phyloP scores from a whole-genome alignment of 2,113 vertebrate genomes.

The Empidonax traillii region DNA sequence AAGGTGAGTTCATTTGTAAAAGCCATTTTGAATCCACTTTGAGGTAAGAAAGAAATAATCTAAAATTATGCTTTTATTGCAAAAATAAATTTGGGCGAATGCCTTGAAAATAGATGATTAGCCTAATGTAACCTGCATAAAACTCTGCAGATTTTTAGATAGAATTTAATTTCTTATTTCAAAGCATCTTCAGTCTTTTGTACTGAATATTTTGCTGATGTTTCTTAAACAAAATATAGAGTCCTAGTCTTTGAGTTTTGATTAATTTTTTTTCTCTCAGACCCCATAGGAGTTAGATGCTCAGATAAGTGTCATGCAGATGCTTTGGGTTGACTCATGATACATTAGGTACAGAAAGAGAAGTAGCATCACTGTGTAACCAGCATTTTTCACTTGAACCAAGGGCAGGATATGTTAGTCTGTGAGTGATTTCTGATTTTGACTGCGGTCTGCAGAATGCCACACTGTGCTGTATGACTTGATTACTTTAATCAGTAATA shows the following conservation, averaged over 20 bases:
- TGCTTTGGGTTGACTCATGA: background rate
- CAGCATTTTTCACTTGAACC: background rate
- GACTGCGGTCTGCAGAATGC: accelerated
- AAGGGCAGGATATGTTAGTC: background rate
- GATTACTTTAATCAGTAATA: background rate
- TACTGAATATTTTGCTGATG: background rate
- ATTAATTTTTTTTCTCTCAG: background rate
- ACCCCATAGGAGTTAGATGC: background rate
- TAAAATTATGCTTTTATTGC: background rate
- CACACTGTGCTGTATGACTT: background rate
- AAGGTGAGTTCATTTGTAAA: constrained; percentile 35
- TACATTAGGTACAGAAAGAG: background rate
- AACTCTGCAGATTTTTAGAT: background rate
- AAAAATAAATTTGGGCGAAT: background rate
- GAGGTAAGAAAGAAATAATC: background rate
- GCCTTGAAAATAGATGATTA: background rate
- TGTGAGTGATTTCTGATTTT: background rate
- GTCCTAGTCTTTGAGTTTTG: background rate
- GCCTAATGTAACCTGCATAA: background rate
- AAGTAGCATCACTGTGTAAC: background rate
- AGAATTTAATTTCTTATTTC: background rate
- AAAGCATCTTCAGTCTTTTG: background rate
- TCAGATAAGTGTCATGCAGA: background rate
- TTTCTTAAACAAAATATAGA: background rate
- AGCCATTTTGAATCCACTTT: background rate